A percentile compares a stretch with the other conserved stretches of the same genome.
phyloP scores from a whole-genome alignment of 2,113 vertebrate species.

The Tonatia bakeri region DNA sequence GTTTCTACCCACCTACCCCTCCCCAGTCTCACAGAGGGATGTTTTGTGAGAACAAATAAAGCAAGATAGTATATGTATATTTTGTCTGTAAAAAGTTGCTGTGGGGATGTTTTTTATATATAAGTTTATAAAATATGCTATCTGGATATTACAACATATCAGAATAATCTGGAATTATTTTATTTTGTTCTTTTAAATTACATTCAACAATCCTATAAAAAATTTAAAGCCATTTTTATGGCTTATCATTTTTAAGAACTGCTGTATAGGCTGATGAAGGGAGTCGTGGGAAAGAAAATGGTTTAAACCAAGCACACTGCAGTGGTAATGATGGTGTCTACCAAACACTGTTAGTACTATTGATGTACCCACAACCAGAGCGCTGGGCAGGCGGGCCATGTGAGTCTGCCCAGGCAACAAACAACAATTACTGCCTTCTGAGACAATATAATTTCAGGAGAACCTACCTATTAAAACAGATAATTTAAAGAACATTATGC shows the following conservation, averaged over 20 bases:
- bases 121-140: background rate
- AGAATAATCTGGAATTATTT: background rate
- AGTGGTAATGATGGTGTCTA: background rate
- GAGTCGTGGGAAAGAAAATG: background rate
- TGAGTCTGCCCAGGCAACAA: background rate
- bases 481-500: background rate
- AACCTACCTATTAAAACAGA: background rate
- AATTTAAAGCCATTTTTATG: background rate
- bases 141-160: background rate
- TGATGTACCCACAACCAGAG: background rate
- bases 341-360: background rate
- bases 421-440: background rate
- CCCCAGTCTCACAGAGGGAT: background rate
- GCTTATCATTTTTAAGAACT: background rate
- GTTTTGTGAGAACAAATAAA: conserved; percentile 38
- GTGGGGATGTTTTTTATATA: background rate
- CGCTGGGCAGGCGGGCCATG: background rate
- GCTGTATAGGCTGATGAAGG: background rate
- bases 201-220: background rate
- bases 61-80: background rate
- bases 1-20: background rate
- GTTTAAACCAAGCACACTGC: background rate
- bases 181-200: conserved; percentile 8
- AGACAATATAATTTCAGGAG: background rate
- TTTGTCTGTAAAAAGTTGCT: conserved; percentile 9